Base-by-base conservation (phyloP, 2,888 invertebrate genomes). In the Anthophora plumipes region DNA sequence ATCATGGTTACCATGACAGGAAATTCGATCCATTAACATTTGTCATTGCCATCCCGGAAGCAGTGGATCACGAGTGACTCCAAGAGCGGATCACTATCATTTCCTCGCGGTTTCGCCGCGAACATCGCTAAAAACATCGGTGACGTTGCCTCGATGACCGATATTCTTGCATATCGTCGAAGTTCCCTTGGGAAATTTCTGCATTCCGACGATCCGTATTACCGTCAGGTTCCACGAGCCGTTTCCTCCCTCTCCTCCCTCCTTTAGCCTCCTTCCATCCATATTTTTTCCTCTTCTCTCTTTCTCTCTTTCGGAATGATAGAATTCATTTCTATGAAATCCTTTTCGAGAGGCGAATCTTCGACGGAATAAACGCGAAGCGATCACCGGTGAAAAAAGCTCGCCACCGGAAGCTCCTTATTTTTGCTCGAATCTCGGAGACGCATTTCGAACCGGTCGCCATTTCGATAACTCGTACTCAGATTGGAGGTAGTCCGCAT, bases 131-230 rank as follows among this genome's bases (percentile, higher is more conserved):
- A 83, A 31, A 70, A 59, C 25, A 37, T n/a, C 25, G 37, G 4
- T 50, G 12, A 39, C 39, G 55, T 63, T 31, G 59, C 57, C 41
- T 48, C 39, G 46, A 82, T 84, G 84, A 80, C 80, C 82, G 80
- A 85, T 84, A 83, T 73, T 79, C 73, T 22, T 55, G 70, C 77
- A 54, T 78, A 82, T 85, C 74, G 67, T 67, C 50, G 39, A 63
- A 54, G 31, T 55, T 66, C 82, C 69, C 82, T 7, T 31, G 84
- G 80, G 79, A 84, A 85, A 86, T 86, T 66, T 84, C 55, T 41
- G 78, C 69, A 70, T 82, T 78, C 67, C 61, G 46, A 52, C 75
- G 73, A 82, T 82, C 43, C 76, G 63, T 71, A 71, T 76, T 81
- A 77, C 61, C 74, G 69, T 48, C 70, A 76, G 74, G 55, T 82